Evolutionary conservation across 2,888 invertebrate species (phyloP), one percentile per base, ranked within the genome.

Genomic region (Ophion obscuratus): DNA sequence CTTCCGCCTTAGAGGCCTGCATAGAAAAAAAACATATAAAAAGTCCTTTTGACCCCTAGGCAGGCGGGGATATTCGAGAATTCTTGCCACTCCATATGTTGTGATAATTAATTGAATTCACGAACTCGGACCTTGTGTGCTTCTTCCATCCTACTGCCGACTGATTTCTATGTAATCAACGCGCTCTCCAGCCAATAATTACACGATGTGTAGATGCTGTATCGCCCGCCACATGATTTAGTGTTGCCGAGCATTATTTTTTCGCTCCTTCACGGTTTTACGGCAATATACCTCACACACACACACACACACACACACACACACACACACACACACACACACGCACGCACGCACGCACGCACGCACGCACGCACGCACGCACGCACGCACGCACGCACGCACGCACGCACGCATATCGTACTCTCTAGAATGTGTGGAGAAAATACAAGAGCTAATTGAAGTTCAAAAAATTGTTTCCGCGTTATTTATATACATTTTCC

Each of bases 141-240:
- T 59, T 66, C 24, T 74, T 67, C n/a, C 47, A 61, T 62, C 53
- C 68, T 66, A n/a, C 40, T 53, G 11, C 17, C 24, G 36, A 62
- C 27, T 7, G 67, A 74, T 80, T 75, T 75, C 68, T 64, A 47
- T 64, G 75, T 75, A 84, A 84, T 80, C 75, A 80, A 70, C 53
- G 78, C 61, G 59, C 10, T n/a, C 70, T 64, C 64, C 20, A 73
- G 11, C 70, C 62, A 40, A 79, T 75, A 79, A 84, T 84, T 84
- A 80, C 66, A 75, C 75, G 70, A 70, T 53, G n/a, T 31, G 66
- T 61, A 31, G 9, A 36, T 20, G 9, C 11, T 53, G 11, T 14
- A 9, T 57, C 53, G 14, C 9, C 27, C 71, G 36, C 47, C 11
- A 17, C 61, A 40, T 77, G 71, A 77, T 83, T 83, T 73, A 83